A percentile compares a stretch with the other conserved stretches of the same genome.
Conservation (phyloP, 2,888 invertebrate genomes). For the Polymixis flavicincta region DNA sequence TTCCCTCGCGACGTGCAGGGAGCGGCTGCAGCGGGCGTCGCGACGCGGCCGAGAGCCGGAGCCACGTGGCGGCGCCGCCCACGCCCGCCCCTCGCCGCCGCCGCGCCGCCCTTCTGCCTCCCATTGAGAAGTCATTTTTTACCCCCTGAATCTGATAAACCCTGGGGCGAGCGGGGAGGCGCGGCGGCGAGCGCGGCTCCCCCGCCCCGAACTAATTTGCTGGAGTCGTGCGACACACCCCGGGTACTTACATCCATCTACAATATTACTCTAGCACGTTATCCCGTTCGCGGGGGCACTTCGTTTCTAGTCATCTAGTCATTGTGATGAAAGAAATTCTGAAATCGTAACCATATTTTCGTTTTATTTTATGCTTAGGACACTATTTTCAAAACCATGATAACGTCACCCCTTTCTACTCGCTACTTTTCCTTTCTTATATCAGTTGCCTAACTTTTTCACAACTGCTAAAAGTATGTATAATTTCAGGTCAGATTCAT, state of each 20-base stretch:
- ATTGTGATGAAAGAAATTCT: conserved; percentile 81
- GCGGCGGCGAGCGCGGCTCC: conserved; percentile 82
- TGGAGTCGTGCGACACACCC: conserved; percentile 90
- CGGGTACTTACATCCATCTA: conserved; percentile 90
- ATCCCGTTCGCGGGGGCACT: conserved; percentile 88
- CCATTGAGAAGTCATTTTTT: conserved; percentile 90
- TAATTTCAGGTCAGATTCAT: not conserved
- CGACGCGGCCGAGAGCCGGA: conserved; percentile 77
- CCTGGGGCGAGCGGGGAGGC: conserved; percentile 77
- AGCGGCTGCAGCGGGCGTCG: conserved; percentile 78
- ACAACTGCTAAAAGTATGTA: not conserved
- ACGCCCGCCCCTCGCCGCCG: conserved; percentile 84
- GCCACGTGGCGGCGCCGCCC: conserved; percentile 89
- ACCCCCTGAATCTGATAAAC: conserved; percentile 90
- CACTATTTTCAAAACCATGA: conserved; percentile 2
- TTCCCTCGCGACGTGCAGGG: conserved; percentile 68
- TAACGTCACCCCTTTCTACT: not conserved
- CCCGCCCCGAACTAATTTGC: conserved; percentile 91
- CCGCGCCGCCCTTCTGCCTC: conserved; percentile 86
- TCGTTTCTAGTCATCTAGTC: conserved; percentile 87
- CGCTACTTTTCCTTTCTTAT: not conserved
- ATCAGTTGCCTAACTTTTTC: not conserved
- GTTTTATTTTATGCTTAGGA: conserved; percentile 25
- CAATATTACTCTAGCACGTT: conserved; percentile 90
- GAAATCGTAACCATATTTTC: conserved; percentile 74